Evolutionary conservation across 2,113 vertebrate genomes (phyloP), one percentile per base, ranked within the genome.

Genomic region (Psittacara wagleri): DNA sequence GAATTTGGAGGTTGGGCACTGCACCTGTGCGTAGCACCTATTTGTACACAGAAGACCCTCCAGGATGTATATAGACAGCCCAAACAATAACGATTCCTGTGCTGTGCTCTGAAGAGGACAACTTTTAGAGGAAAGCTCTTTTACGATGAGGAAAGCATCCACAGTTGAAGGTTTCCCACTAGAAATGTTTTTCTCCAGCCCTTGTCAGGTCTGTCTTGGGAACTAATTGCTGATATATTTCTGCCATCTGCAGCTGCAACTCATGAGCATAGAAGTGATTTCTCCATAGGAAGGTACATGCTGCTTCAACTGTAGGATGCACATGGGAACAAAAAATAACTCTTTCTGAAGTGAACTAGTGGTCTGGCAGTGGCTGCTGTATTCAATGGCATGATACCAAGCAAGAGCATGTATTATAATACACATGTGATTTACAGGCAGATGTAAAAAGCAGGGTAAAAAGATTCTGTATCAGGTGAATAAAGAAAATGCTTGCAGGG

Each of bases 51-150:
- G 35, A 72, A 51, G n/a, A 80, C 8, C 15, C 35, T 57, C 14
- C 15, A 27, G 51, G 19, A 44, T 0, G 2, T 9, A 20, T 6
- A 2, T 8, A 54, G 43, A 39, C 9, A 86, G 17, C 10, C n/a
- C 31, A 48, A 57, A 59, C 0, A 11, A 24, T 0, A 1, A 17
- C 2, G 5, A 57, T 6, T 20, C 31, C 37, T 31, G 11, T 10
- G 14, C 19, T 41, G 14, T 33, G 12, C 51, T 67, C 64, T 75
- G 66, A 78, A 55, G 73, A 49, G 17, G 33, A 31, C 27, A 61
- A 3, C 7, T 76, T 20, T 39, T 54, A 39, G 22, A 1, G n/a
- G n/a, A 41, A 74, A 59, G 7, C 1, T 63, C 41, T 72, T 78
- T n/a, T 55, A 7, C 57, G 76, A 13, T 17, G 18, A 64, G 33